Base-by-base conservation (phyloP, 2,113 vertebrate species). In the Spea bombifrons region DNA sequence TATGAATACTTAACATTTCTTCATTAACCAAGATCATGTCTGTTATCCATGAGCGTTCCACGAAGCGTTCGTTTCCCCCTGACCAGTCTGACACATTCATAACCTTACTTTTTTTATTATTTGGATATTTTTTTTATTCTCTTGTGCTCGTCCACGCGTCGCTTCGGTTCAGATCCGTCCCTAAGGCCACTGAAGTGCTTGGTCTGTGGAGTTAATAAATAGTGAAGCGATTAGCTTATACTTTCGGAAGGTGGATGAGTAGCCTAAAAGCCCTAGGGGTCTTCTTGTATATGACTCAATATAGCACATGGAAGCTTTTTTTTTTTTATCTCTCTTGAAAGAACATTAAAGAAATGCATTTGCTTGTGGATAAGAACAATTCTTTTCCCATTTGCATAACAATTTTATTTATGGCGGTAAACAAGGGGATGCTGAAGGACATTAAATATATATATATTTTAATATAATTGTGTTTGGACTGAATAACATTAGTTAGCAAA, bases 161-260 rank as follows among this genome's bases (percentile, higher is more conserved):
- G 46, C 67, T 50, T 45, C 67, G 48, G 50, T 13, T 49, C 16
- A n/a, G 67, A 49, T 70, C 50, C 17, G 45, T n/a, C 5, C 9
- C 63, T 65, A 66, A 75, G 50, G 63, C 44, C 12, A 66, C 47
- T 2, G 12, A 8, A 70, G 50, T 70, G 47, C 47, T 70, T 49
- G 12, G 7, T 15, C 47, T 84, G 17, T 77, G 64, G 44, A 76
- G 72, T 69, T 71, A 75, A 82, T 76, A 70, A 84, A 81, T 57
- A 81, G 49, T 69, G 50, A 66, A 66, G 52, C 70, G 52, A 65
- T 78, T 30, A 44, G 77, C 81, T 76, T 71, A 78, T 30, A 30
- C 30, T 30, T 30, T 30, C 30, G 30, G 30, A 30, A 30, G 30
- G 69, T 76, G 75, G 82, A 76, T 50, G 57, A 76, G 72, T 69